Percentiles rank a stretch among this genome's conserved stretches.
Conservation (phyloP, 2,797 vertebrate species). For the Siniperca scherzeri region DNA sequence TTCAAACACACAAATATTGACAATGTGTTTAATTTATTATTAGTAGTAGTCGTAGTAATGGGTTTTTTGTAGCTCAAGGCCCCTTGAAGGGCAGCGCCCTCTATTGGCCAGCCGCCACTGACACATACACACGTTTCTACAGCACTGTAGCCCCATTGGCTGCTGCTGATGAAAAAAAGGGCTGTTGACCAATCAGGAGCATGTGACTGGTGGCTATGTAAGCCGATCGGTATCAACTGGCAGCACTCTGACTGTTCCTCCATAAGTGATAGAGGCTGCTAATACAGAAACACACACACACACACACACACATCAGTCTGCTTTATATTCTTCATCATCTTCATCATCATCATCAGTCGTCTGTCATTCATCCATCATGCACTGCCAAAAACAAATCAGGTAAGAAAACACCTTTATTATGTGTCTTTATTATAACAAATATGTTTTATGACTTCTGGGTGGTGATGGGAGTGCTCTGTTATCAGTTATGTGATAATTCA, state of each 20-base stretch:
- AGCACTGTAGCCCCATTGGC: slow-evolving; percentile 60
- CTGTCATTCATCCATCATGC: slow-evolving; percentile 60
- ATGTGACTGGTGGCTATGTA: slow-evolving; percentile 72
- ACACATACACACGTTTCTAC: slow-evolving; percentile 8
- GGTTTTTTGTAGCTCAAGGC: no score
- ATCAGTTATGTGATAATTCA: no score
- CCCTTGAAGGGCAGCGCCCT: no score
- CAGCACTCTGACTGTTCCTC: slow-evolving; percentile 31
- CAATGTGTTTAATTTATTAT: no score
- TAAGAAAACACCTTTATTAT: slow-evolving; percentile 38
- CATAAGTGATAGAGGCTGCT: neutral
- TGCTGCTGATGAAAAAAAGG: slow-evolving; percentile 63
- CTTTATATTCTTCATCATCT: neutral
- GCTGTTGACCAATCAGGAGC: slow-evolving; percentile 72
- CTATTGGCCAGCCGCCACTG: no score
- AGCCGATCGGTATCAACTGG: slow-evolving; percentile 27
- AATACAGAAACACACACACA: slow-evolving; percentile 5
- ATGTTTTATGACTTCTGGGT: neutral
- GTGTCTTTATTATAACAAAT: neutral
- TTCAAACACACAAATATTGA: no score
- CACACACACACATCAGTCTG: slow-evolving; percentile 13
- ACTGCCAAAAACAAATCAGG: slow-evolving; percentile 79
- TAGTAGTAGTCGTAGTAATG: no score
- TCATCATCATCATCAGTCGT: neutral
- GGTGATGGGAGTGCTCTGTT: no score